Percentiles rank a stretch among this genome's conserved stretches.
phyloP scores from a whole-genome alignment of 2,113 vertebrate species.

The Podarcis raffonei region DNA sequence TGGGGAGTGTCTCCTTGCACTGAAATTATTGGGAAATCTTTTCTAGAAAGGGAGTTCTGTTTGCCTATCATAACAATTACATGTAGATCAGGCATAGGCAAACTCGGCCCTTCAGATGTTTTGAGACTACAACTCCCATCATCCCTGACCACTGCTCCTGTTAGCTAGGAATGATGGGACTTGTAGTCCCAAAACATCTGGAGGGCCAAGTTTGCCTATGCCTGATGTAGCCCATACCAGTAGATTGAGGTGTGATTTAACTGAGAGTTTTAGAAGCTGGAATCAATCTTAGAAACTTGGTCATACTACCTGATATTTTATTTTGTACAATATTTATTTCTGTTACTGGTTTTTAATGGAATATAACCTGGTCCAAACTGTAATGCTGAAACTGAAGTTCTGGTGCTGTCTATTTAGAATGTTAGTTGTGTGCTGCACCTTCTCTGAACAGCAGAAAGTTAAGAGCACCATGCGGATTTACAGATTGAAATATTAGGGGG shows the following conservation, averaged over 20 bases:
- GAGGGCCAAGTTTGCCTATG: no score
- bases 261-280: no score
- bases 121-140: no score
- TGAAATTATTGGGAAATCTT: background rate
- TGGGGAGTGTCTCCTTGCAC: background rate
- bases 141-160: no score
- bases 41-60: background rate
- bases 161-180: no score
- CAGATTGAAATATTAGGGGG: background rate
- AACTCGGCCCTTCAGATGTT: no score
- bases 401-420: background rate
- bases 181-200: no score
- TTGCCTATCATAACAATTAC: no score
- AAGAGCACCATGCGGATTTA: background rate
- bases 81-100: no score
- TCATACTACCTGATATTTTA: background rate
- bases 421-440: background rate
- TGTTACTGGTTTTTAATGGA: background rate
- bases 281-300: background rate
- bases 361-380: background rate
- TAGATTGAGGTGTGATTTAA: no score
- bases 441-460: background rate
- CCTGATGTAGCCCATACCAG: no score
- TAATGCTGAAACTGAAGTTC: background rate
- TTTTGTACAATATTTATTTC: background rate